Conservation (phyloP, 2,888 invertebrate species). For the Anticlea derivata region DNA sequence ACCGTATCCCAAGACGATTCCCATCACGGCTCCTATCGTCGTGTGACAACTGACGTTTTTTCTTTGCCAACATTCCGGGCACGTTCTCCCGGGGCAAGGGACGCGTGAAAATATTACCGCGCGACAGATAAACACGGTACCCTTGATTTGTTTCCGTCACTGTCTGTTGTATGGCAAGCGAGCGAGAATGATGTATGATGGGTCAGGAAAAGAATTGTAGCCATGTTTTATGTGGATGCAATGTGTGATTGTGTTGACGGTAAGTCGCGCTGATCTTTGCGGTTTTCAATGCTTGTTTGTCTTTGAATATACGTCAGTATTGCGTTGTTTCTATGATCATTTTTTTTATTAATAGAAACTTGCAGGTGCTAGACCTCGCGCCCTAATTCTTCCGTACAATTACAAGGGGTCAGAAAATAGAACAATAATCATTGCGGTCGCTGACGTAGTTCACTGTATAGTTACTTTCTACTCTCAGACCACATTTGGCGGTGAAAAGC, state of each 20-base stretch:
- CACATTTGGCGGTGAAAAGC: neutral
- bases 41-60: conserved; percentile 38
- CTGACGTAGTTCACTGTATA: too few relatives aligned
- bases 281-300: too few relatives aligned
- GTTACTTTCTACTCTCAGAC: neutral
- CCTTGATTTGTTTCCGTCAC: conserved; percentile 58
- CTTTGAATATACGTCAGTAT: too few relatives aligned
- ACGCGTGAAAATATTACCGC: conserved; percentile 60
- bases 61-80: conserved; percentile 50
- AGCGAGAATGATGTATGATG: conserved; percentile 25
- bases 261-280: too few relatives aligned
- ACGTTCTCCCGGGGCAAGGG: conserved; percentile 47
- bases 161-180: conserved; percentile 29
- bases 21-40: conserved; percentile 7
- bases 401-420: too few relatives aligned
- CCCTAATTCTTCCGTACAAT: too few relatives aligned
- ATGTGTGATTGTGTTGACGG: conserved; percentile 1
- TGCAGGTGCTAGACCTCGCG: too few relatives aligned
- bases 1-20: conserved; percentile 15
- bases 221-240: conserved; percentile 3
- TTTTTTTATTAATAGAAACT: too few relatives aligned
- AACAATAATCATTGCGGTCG: too few relatives aligned
- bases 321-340: too few relatives aligned
- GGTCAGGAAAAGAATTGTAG: neutral
- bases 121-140: conserved; percentile 52